These are phyloP conservation scores for Phyllotreta striolata DNA, from an alignment of 2,888 invertebrate genomes.

Conservation along the genomic window DNA sequence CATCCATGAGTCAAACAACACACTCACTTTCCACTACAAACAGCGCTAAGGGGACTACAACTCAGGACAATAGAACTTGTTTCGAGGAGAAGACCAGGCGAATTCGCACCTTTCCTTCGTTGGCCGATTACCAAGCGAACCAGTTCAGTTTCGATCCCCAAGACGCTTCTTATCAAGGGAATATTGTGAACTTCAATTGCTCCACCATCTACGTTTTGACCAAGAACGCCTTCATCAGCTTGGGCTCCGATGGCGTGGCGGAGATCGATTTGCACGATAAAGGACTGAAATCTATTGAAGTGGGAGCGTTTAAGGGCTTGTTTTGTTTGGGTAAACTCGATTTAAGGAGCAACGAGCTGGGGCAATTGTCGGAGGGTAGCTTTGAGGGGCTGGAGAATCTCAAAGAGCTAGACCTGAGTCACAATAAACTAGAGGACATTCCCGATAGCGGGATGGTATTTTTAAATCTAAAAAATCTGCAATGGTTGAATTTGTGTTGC, in stretches of 20 bases:
- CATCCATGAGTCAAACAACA: neutral
- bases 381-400: conserved; percentile 45
- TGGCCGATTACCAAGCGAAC: conserved; percentile 49
- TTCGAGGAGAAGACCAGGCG: conserved; percentile 22
- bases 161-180: conserved; percentile 43
- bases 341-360: conserved; percentile 49
- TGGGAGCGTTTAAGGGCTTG: conserved; percentile 49
- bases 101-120: conserved; percentile 45
- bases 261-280: conserved; percentile 48
- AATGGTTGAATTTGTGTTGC: conserved; percentile 49
- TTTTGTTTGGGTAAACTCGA: conserved; percentile 49
- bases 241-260: conserved; percentile 47
- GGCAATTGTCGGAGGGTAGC: conserved; percentile 39
- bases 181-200: conserved; percentile 46
- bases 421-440: conserved; percentile 44
- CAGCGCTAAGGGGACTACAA: neutral
- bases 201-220: conserved; percentile 38
- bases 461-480: conserved; percentile 35
- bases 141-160: conserved; percentile 45
- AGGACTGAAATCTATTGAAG: conserved; percentile 45
- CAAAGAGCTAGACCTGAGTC: conserved; percentile 44
- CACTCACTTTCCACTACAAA: neutral
- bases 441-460: conserved; percentile 37
- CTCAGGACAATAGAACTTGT: conserved; percentile 10
- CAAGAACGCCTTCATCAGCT: conserved; percentile 50